Evolutionary conservation across 2,888 invertebrate species (phyloP).

Genomic region (Anthrax anthrax): DNA sequence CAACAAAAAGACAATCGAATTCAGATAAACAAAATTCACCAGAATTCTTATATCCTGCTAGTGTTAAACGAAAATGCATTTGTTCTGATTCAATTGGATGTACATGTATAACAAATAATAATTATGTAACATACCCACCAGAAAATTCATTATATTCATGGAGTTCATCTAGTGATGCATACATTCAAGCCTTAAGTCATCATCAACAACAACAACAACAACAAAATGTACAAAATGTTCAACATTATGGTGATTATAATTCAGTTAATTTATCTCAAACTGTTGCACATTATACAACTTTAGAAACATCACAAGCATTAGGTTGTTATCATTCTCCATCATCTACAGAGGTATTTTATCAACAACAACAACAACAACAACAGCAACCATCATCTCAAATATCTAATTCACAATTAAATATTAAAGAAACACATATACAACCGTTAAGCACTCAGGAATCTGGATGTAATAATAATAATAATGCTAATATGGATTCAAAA

Average conservation of each 20-base stretch:
- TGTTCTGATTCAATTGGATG: conserved; percentile 13
- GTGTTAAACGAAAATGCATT: conserved; percentile 13
- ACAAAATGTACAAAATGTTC: not conserved
- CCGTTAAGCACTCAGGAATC: not conserved
- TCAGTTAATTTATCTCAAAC: conserved; percentile 2
- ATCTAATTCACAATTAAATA: not conserved
- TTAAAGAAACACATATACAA: not conserved
- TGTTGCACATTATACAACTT: conserved; percentile 3
- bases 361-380: not conserved
- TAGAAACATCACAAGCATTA: conserved; percentile 1
- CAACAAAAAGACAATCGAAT: conserved; percentile 16
- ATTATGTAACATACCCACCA: conserved; percentile 7
- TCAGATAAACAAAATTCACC: not conserved
- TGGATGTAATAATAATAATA: not conserved
- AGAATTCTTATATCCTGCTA: not conserved
- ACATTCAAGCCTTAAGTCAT: conserved; percentile 1
- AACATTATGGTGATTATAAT: conserved; percentile 4
- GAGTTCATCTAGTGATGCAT: not conserved
- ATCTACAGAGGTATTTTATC: conserved; percentile 1
- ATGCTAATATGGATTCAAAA: not conserved
- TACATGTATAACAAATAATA: conserved; percentile 9
- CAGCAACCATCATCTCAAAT: not conserved
- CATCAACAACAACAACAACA: not conserved
- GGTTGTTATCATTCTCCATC: conserved; percentile 1
- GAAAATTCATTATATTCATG: conserved; percentile 7